Evolutionary conservation across 2,113 vertebrate species (phyloP).

Genomic region (Scatophagus argus): DNA sequence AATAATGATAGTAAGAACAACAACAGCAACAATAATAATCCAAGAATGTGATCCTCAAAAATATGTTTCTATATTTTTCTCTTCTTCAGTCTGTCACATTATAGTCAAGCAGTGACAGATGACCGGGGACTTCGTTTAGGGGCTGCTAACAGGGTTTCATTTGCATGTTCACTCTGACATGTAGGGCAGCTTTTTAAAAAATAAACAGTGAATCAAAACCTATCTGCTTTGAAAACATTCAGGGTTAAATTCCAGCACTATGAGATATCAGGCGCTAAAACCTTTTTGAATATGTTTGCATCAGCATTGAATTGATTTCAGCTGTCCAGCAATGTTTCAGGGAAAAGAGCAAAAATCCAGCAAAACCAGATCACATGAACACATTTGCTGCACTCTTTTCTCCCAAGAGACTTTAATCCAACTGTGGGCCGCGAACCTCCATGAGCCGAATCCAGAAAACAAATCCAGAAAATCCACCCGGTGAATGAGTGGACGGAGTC

Average conservation of each 20-base stretch:
- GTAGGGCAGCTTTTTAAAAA: not conserved
- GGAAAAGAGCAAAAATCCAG: not conserved
- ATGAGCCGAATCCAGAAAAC: not conserved
- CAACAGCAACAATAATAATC: conserved; percentile 80
- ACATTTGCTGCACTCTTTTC: not conserved
- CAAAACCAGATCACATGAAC: not conserved
- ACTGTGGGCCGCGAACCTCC: not conserved
- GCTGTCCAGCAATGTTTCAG: not conserved
- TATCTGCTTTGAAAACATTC: not conserved
- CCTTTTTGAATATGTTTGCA: not conserved
- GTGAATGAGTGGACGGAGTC: not conserved
- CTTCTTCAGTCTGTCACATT: conserved; percentile 51
- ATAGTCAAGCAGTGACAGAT: conserved; percentile 55
- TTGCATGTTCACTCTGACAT: not conserved
- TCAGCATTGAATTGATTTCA: not conserved
- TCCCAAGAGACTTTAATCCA: not conserved
- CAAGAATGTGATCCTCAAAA: conserved; percentile 75
- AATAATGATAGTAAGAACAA: conserved; percentile 85
- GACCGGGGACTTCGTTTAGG: conserved; percentile 4
- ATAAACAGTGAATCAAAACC: not conserved
- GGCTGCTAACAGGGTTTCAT: conserved; percentile 10
- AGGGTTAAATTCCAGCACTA: not conserved
- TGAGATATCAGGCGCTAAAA: not conserved
- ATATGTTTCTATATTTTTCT: conserved; percentile 66
- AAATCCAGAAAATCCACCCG: not conserved